phyloP scores from a whole-genome alignment of 1,140 invertebrate genomes.

The Drosophila lini region DNA sequence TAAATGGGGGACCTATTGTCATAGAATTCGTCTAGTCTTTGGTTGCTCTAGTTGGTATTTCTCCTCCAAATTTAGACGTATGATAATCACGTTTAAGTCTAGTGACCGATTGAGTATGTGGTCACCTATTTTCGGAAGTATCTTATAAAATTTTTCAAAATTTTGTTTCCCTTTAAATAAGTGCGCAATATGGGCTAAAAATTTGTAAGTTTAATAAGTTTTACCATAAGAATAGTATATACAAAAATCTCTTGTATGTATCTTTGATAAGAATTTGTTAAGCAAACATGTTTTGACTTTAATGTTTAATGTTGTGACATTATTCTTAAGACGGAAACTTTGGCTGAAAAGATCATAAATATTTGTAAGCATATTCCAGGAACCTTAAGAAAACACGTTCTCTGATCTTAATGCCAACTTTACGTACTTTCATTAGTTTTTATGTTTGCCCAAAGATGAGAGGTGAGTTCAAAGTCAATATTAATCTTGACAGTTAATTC shows the following conservation, averaged over 20 bases:
- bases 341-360: background rate
- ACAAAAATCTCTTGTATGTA: too few relatives aligned
- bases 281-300: background rate
- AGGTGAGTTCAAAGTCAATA: slow-evolving; percentile 40
- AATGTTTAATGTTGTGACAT: background rate
- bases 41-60: background rate
- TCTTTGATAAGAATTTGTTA: background rate
- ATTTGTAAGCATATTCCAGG: background rate
- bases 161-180: background rate
- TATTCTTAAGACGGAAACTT: background rate
- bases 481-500: slow-evolving; percentile 18
- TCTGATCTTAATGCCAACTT: slow-evolving; percentile 4
- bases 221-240: background rate
- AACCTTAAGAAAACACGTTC: slow-evolving; percentile 1
- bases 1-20: slow-evolving; percentile 20
- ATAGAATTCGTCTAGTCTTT: slow-evolving; percentile 7
- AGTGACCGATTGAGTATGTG: slow-evolving; percentile 1
- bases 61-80: background rate
- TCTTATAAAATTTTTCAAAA: background rate
- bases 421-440: slow-evolving; percentile 11
- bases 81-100: slow-evolving; percentile 1
- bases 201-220: background rate
- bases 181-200: background rate
- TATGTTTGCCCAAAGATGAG: slow-evolving; percentile 11
- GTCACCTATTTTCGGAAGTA: background rate